Evolutionary conservation across 2,113 vertebrate genomes (phyloP).

Genomic region (Misgurnus mizolepis): DNA sequence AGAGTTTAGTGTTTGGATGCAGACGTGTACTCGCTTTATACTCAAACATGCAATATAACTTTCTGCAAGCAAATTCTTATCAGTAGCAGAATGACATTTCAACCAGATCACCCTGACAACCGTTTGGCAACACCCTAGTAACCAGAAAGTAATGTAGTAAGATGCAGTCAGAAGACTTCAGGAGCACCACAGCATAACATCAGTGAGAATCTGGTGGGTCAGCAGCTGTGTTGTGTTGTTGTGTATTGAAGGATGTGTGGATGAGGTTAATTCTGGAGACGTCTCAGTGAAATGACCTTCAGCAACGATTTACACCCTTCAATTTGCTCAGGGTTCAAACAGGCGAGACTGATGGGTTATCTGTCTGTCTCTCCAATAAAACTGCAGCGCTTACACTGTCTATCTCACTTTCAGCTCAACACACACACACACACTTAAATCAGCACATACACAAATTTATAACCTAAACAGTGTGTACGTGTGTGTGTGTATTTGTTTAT

Average conservation of each 20-base stretch:
- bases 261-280: not conserved
- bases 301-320: slow-evolving; percentile 45
- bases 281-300: not conserved
- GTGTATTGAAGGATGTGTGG: not conserved
- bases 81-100: no score
- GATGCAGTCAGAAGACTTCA: no score
- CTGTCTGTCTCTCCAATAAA: slow-evolving; percentile 20
- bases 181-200: no score
- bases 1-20: no score
- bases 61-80: no score
- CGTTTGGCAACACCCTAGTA: not conserved
- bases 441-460: not conserved
- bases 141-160: not conserved
- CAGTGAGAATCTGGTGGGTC: no score
- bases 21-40: no score
- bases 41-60: no score
- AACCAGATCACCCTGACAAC: no score
- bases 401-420: not conserved
- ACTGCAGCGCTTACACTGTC: not conserved
- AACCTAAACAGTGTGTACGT: not conserved
- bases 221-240: not conserved
- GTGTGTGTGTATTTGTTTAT: not conserved
- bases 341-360: slow-evolving; percentile 25
- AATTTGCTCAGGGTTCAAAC: slow-evolving; percentile 43
- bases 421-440: not conserved